phyloP scores from a whole-genome alignment of 2,113 vertebrate genomes.

The Thinocorus orbignyianus region DNA sequence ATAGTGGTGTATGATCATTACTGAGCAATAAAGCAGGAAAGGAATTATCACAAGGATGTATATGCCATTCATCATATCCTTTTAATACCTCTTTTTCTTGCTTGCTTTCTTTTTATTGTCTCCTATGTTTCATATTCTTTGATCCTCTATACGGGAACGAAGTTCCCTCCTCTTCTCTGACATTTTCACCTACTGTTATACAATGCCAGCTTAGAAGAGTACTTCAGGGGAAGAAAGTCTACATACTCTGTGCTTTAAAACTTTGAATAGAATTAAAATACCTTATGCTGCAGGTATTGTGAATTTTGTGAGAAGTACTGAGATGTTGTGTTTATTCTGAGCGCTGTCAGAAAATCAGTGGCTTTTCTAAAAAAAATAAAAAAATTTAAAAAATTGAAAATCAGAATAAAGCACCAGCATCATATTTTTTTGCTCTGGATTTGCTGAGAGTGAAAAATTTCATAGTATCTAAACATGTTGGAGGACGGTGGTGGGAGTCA shows the following conservation, averaged over 20 bases:
- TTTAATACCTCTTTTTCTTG: conserved; percentile 65
- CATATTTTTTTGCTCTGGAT: neutral
- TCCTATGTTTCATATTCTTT: conserved; percentile 63
- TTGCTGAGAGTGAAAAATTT: neutral
- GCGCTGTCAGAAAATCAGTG: neutral
- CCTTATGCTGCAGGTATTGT: neutral
- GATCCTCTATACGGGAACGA: conserved; percentile 58
- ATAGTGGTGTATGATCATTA: conserved; percentile 73
- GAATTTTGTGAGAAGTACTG: conserved; percentile 1
- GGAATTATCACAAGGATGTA: conserved; percentile 73
- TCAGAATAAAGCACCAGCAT: neutral
- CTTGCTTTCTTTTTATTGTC: conserved; percentile 70
- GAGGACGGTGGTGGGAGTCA: neutral
- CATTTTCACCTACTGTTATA: conserved; percentile 62
- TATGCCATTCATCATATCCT: conserved; percentile 67
- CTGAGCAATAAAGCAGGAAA: conserved; percentile 67
- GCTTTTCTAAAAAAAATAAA: conserved; percentile 6
- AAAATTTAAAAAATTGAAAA: neutral
- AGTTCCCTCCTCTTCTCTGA: conserved; percentile 62
- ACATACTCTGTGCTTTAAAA: conserved; percentile 24
- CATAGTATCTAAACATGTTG: neutral
- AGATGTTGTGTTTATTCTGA: neutral
- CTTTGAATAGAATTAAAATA: conserved; percentile 41
- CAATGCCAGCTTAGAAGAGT: conserved; percentile 45
- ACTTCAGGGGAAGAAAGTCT: conserved; percentile 32